Percentiles rank a stretch among this genome's conserved stretches.
Conservation (phyloP, 2,888 invertebrate species). For the Carpatolechia fugitivella region DNA sequence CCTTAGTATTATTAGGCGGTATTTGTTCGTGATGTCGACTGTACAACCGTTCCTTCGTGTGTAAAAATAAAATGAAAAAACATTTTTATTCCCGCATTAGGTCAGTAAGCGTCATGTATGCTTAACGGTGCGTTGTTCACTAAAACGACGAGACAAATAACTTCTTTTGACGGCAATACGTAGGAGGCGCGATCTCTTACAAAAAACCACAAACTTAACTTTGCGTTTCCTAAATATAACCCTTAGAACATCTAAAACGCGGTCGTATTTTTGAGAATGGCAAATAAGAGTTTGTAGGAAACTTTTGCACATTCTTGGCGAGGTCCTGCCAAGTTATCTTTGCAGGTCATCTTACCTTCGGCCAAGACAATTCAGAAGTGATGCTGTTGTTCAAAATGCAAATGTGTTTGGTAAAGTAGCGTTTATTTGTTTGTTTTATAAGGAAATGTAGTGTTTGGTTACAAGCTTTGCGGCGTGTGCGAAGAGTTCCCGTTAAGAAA, state of each 20-base stretch:
- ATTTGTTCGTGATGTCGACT: too few species aligned
- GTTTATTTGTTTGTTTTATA: constrained; percentile 52
- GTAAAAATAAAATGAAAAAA: background rate
- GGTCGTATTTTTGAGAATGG: accelerated
- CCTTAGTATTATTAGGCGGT: too few species aligned
- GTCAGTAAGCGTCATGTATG: constrained; percentile 37
- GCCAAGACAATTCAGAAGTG: background rate
- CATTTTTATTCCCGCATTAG: constrained; percentile 19
- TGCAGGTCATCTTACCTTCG: background rate
- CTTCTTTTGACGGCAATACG: constrained; percentile 55
- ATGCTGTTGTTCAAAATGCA: background rate
- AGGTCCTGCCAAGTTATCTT: constrained; percentile 6
- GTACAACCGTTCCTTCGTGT: too few species aligned
- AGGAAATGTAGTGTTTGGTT: constrained; percentile 62
- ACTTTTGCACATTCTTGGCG: constrained; percentile 1
- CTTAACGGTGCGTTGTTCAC: constrained; percentile 68
- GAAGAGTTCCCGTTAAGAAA: constrained; percentile 49
- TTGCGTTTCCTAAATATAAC: background rate
- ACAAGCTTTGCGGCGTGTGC: constrained; percentile 37
- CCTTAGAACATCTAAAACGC: background rate
- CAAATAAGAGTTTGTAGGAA: constrained; percentile 24
- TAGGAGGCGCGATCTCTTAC: constrained; percentile 50
- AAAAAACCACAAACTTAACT: constrained; percentile 25
- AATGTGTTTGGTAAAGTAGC: background rate
- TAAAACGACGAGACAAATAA: constrained; percentile 66